Evolutionary conservation across 2,797 vertebrate species (phyloP).

Genomic region (Menidia menidia): DNA sequence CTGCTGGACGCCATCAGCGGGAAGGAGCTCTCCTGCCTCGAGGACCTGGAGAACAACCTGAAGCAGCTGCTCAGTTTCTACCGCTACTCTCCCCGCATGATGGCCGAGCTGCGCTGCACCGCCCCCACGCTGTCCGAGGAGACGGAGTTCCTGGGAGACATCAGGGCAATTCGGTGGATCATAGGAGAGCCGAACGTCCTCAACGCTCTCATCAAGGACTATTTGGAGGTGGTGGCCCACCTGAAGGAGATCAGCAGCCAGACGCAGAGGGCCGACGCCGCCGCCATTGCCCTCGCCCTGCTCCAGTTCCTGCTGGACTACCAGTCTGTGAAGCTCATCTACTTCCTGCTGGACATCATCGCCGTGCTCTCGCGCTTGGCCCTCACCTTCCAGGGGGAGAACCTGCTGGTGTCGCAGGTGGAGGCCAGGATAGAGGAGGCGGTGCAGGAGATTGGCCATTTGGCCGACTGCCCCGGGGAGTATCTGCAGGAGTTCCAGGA

Average conservation of each 20-base stretch:
- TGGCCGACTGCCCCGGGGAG: conserved; percentile 92
- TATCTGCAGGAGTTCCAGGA: conserved; percentile 97
- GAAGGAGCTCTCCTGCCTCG: conserved; percentile 94
- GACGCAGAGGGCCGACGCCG: conserved; percentile 91
- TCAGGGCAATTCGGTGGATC: conserved; percentile 93
- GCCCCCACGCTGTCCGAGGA: conserved; percentile 94
- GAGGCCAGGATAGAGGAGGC: conserved; percentile 93
- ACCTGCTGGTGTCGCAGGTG: conserved; percentile 91
- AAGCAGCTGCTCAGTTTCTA: conserved; percentile 97
- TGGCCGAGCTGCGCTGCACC: conserved; percentile 90
- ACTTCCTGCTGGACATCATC: conserved; percentile 95
- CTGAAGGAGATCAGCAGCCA: conserved; percentile 94
- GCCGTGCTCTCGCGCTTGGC: conserved; percentile 93
- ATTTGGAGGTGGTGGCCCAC: conserved; percentile 95
- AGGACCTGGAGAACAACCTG: conserved; percentile 95
- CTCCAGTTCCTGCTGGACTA: conserved; percentile 97
- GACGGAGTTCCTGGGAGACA: conserved; percentile 94
- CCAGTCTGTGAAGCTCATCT: conserved; percentile 95
- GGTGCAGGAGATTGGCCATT: conserved; percentile 91
- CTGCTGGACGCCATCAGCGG: conserved; percentile 94
- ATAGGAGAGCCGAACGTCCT: conserved; percentile 96
- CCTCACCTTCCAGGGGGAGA: conserved; percentile 93
- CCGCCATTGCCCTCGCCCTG: conserved; percentile 93
- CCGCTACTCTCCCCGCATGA: conserved; percentile 93
- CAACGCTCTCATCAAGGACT: conserved; percentile 96